Base-by-base conservation (phyloP, 2,888 invertebrate species). In the Meloe dianella region DNA sequence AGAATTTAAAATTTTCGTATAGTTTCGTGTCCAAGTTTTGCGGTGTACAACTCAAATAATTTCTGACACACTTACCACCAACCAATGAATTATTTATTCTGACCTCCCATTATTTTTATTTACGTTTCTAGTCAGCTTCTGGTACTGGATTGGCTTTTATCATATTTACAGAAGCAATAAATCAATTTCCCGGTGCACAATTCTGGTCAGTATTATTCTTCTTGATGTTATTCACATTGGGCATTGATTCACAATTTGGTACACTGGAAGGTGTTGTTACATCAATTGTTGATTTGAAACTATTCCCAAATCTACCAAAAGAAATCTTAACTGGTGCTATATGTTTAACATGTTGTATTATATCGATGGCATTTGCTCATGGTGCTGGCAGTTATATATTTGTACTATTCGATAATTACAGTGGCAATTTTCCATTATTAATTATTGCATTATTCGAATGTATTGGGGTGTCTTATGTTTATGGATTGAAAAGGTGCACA, bases 121-220 rank as follows among this genome's bases (percentile, higher is more conserved):
- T 70, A 62, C 73, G 61, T 63, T 87, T 87, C 17, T 85, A 97
- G 97, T 95, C 97, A 7, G 97, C 97, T 1, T 94, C 97, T 2
- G 98, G 98, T 27, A 97, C 97, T 0, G 98, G 98, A 0, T 85
- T 98, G 65, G 98, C 97, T 0, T 98, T 98, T 83, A 97, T 97
- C 71, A 96, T 97, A 75, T 98, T 97, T 86, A 97, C 98, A 0
- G 97, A 98, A 84, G 98, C 98, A 8, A 97, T 98, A 80, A 96
- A 97, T 85, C 97, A 97, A 85, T 97, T 98, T 84, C 97, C 97
- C 0, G 95, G 96, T 0, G 95, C 97, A 0, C 97, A 96, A 77
- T 90, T 98, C 80, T 98, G 98, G 98, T 94, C 97, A 4, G 90
- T 97, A 14, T 88, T 98, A 12, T 98, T 98, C 86, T 98, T 98